phyloP scores from a whole-genome alignment of 2,888 invertebrate species.

The Acronicta leporina region DNA sequence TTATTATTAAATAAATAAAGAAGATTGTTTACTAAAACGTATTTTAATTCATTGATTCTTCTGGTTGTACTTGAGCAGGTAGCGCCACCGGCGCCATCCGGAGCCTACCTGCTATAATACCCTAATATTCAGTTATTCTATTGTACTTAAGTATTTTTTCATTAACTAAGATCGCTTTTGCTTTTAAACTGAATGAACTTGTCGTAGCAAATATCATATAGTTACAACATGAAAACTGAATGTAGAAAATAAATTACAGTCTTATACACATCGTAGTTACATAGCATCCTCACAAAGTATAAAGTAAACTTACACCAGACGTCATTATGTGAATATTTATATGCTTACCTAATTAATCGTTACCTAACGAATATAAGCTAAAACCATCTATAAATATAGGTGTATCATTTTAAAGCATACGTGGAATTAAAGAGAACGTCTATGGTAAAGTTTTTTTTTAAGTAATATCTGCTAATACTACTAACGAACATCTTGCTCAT shows the following conservation, averaged over 20 bases:
- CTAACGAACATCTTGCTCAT: too few species aligned
- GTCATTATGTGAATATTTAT: not conserved
- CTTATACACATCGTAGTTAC: too few species aligned
- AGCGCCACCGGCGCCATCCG: slow-evolving; percentile 80
- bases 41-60: slow-evolving; percentile 67
- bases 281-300: too few species aligned
- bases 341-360: too few species aligned
- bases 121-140: slow-evolving; percentile 29
- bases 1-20: slow-evolving; percentile 81
- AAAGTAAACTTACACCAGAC: slow-evolving; percentile 1
- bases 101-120: slow-evolving; percentile 64
- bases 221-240: too few species aligned
- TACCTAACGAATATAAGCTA: too few species aligned
- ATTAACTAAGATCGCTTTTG: slow-evolving; percentile 20
- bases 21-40: slow-evolving; percentile 82
- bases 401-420: too few species aligned
- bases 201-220: not conserved
- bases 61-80: slow-evolving; percentile 65
- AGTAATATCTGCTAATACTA: too few species aligned
- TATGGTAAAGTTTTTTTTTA: too few species aligned
- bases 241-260: too few species aligned
- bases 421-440: too few species aligned
- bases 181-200: slow-evolving; percentile 9
- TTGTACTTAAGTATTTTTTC: not conserved
- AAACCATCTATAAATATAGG: too few species aligned